Evolutionary conservation across 2,113 vertebrate genomes (phyloP).

Genomic region (Otus sunia): DNA sequence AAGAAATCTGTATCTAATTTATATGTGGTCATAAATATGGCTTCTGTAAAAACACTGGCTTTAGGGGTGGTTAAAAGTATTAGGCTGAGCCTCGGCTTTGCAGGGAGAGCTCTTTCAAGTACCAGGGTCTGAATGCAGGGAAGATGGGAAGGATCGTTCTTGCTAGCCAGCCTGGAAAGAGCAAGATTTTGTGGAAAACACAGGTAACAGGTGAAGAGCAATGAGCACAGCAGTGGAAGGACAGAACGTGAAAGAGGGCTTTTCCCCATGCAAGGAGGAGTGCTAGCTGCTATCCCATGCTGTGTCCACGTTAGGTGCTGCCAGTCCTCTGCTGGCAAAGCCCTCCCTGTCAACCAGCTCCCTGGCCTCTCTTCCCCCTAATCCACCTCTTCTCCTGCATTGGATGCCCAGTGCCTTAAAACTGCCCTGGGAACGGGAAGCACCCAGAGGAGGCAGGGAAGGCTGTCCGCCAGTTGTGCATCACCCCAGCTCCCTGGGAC

Average conservation of each 20-base stretch:
- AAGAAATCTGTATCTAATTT: slow-evolving; percentile 31
- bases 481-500: neutral
- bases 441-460: neutral
- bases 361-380: neutral
- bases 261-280: neutral
- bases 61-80: neutral
- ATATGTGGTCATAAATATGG: neutral
- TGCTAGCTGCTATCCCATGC: neutral
- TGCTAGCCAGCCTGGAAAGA: neutral
- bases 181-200: neutral
- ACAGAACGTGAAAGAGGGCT: neutral
- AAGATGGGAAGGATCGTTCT: neutral
- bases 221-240: neutral
- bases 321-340: neutral
- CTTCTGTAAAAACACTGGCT: neutral
- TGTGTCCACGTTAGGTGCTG: neutral
- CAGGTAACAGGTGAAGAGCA: neutral
- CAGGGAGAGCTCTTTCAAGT: neutral
- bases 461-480: neutral
- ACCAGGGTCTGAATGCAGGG: neutral
- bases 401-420: neutral
- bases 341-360: neutral
- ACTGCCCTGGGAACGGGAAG: neutral
- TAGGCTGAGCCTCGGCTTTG: neutral
- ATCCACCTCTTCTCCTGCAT: neutral